phyloP scores from a whole-genome alignment of 64 coral and sea anemone species.

The Hydrozoanthus tunicans region DNA sequence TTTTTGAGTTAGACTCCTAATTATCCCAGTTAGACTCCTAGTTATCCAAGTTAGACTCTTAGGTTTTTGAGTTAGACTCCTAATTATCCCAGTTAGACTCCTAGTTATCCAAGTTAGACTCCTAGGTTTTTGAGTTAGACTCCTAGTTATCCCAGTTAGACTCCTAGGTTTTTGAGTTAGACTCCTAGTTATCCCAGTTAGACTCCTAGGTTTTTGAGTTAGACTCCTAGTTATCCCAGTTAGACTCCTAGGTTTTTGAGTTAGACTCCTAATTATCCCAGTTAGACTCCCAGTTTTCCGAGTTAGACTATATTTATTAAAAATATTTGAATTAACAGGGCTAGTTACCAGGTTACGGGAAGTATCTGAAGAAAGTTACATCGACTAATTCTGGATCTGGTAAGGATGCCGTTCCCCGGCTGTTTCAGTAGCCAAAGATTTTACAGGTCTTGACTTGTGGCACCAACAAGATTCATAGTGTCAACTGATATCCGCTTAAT shows the following conservation, averaged over 20 bases:
- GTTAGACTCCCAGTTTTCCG: background rate
- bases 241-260: background rate
- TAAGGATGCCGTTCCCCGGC: constrained; percentile 7
- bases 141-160: background rate
- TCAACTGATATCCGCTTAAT: too few species aligned
- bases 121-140: too few species aligned
- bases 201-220: background rate
- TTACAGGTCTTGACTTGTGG: too few species aligned
- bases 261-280: background rate
- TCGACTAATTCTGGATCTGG: background rate
- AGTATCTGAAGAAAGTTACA: background rate
- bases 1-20: too few species aligned
- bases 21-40: too few species aligned
- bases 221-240: background rate
- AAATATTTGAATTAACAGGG: constrained; percentile 6
- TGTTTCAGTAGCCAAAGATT: background rate
- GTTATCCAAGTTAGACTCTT: too few species aligned
- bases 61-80: background rate
- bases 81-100: background rate
- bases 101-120: too few species aligned
- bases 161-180: too few species aligned
- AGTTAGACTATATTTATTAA: background rate
- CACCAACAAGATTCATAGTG: too few species aligned
- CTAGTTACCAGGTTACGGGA: background rate
- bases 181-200: background rate